Evolutionary conservation across 2,113 vertebrate genomes (phyloP).

Genomic region (Corythaeola cristata): DNA sequence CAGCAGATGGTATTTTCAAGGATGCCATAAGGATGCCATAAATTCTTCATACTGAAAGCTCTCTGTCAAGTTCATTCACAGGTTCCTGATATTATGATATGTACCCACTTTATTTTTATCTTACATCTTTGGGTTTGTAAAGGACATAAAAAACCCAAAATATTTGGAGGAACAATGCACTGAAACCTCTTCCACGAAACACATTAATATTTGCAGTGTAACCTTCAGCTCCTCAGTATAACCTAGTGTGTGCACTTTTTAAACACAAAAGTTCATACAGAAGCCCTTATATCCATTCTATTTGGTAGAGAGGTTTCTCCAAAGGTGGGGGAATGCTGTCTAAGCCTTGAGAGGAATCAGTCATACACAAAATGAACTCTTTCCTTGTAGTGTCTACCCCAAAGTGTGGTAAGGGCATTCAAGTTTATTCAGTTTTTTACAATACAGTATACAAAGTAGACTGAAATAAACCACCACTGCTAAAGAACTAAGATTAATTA

Average conservation of each 20-base stretch:
- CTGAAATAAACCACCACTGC: background rate
- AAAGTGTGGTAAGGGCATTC: background rate
- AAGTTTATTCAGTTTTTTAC: background rate
- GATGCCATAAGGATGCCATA: background rate
- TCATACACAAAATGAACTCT: background rate
- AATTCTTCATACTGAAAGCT: background rate
- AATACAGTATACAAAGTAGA: background rate
- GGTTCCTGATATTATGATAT: background rate
- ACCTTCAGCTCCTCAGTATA: background rate
- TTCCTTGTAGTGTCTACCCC: background rate
- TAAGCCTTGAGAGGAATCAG: background rate
- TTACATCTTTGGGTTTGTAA: background rate
- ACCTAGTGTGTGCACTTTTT: background rate
- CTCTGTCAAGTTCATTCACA: background rate
- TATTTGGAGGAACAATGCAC: background rate
- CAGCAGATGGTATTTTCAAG: background rate
- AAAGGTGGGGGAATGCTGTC: background rate
- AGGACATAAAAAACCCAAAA: background rate
- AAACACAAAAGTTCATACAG: background rate
- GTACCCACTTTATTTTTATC: background rate
- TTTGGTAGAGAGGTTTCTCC: background rate
- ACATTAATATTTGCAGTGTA: background rate
- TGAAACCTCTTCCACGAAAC: background rate
- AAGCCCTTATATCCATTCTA: background rate
- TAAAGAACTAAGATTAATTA: background rate